Evolutionary conservation across 2,888 invertebrate genomes (phyloP).

Genomic region (Pristionchus maxplancki): DNA sequence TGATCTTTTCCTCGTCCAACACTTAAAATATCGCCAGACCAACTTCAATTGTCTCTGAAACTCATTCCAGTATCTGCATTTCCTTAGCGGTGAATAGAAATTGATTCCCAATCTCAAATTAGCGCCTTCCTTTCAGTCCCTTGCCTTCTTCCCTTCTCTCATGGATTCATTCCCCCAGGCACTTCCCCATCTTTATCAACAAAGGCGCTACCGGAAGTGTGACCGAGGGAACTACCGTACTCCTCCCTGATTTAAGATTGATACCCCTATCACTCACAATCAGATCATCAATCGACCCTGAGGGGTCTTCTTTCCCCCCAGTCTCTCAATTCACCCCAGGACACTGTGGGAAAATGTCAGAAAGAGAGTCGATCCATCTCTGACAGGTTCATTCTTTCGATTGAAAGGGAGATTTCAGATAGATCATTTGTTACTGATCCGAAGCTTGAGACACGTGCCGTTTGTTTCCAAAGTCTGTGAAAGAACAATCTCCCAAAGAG

Average conservation of each 20-base stretch:
- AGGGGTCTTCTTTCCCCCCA: neutral
- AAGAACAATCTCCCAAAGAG: neutral
- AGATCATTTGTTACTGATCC: constrained; percentile 16
- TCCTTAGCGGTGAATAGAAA: too few relatives aligned
- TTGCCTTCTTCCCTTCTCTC: neutral
- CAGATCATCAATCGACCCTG: neutral
- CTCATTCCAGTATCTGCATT: too few relatives aligned
- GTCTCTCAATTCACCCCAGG: constrained; percentile 39
- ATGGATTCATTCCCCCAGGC: neutral
- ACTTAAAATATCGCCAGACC: too few relatives aligned
- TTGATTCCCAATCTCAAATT: neutral
- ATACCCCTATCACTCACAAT: neutral
- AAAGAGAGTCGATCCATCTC: constrained; percentile 36
- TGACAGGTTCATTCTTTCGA: constrained; percentile 22
- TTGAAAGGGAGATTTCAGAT: neutral
- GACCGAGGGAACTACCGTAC: neutral
- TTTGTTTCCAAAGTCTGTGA: neutral
- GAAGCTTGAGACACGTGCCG: constrained; percentile 19
- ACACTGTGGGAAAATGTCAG: constrained; percentile 42
- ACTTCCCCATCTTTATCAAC: neutral
- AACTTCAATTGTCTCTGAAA: too few relatives aligned
- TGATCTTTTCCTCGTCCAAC: too few relatives aligned
- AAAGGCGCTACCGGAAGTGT: neutral
- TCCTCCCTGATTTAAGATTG: neutral
- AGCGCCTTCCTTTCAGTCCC: neutral